A percentile compares a stretch with the other conserved stretches of the same genome.
Conservation (phyloP, 2,797 vertebrate genomes). For the Melanotaenia maccullochi region DNA sequence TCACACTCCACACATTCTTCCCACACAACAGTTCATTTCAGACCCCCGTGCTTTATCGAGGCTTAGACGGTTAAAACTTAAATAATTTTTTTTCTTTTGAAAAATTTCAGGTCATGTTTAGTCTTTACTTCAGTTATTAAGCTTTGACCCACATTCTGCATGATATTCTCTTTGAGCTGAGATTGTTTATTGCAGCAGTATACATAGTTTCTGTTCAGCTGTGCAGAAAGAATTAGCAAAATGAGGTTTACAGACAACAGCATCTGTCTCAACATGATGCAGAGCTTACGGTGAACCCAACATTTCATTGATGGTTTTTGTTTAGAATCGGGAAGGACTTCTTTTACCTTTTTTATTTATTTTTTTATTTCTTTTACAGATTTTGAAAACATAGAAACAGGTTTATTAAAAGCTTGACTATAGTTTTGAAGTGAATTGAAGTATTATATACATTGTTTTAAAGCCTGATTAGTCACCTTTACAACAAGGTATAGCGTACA, state of each 20-base stretch:
- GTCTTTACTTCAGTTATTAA: conserved; percentile 3
- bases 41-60: background rate
- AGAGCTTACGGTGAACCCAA: background rate
- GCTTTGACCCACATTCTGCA: conserved; percentile 12
- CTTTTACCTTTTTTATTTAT: background rate
- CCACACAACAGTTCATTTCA: conserved; percentile 28
- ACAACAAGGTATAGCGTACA: background rate
- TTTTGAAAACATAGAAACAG: background rate
- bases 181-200: conserved; percentile 12
- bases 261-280: background rate
- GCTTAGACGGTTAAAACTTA: background rate
- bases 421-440: background rate
- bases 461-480: background rate
- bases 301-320: conserved; percentile 7
- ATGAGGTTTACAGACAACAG: conserved; percentile 4
- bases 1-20: conserved; percentile 27
- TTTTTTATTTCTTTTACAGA: conserved; percentile 3
- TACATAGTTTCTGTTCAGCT: background rate
- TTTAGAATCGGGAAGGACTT: background rate
- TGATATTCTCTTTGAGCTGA: background rate
- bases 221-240: background rate
- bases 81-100: background rate
- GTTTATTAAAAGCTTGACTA: conserved; percentile 6
- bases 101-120: background rate
- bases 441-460: background rate